A percentile compares a stretch with the other conserved stretches of the same genome.
Evolutionary conservation across 2,797 vertebrate species (phyloP).

Genomic region (Gymnopithys bicolor): DNA sequence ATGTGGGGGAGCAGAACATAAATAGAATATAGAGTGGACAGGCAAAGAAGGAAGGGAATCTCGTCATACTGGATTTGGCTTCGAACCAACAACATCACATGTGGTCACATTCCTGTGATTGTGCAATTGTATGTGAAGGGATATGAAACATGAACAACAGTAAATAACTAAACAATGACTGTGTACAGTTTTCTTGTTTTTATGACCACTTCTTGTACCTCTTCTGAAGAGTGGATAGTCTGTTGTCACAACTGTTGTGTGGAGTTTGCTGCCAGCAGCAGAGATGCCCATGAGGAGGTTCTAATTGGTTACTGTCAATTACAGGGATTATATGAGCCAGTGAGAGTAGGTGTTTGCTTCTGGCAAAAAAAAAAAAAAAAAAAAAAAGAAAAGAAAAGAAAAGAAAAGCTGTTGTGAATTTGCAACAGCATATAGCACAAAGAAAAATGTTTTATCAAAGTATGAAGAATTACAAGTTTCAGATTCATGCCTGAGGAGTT

Average conservation of each 20-base stretch:
- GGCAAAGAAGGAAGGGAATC: neutral
- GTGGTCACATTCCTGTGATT: neutral
- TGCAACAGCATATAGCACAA: neutral
- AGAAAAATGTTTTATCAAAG: neutral
- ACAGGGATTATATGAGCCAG: fast-evolving
- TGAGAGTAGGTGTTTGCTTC: neutral
- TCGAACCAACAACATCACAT: neutral
- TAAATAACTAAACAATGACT: neutral
- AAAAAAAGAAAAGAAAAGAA: no score
- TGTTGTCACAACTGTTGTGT: neutral
- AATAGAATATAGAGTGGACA: neutral
- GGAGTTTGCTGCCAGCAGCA: fast-evolving
- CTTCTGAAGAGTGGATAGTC: neutral
- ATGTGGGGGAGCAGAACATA: neutral
- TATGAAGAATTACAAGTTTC: neutral
- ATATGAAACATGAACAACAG: neutral
- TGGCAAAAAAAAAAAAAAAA: neutral
- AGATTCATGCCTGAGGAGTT: neutral
- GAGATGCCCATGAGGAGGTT: neutral
- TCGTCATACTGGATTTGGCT: neutral
- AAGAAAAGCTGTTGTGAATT: neutral
- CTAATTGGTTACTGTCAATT: neutral
- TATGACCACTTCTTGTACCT: neutral
- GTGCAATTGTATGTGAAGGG: neutral
- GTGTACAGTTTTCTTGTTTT: neutral